phyloP scores from a whole-genome alignment of 1,140 invertebrate genomes.

The Magallana angulata region DNA sequence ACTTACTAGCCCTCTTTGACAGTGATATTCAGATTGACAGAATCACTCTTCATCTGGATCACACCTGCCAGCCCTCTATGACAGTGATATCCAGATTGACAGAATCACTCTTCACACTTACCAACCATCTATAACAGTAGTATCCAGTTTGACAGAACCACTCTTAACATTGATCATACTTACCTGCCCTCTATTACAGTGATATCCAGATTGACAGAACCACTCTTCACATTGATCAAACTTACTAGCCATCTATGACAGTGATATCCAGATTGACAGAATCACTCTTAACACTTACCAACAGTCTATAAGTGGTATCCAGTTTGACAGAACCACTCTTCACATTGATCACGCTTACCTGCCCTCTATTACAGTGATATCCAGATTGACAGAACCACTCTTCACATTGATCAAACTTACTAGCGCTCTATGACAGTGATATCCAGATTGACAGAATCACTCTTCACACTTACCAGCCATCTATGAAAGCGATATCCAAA shows the following conservation, averaged over 20 bases:
- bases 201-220: neutral
- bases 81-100: neutral
- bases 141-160: neutral
- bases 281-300: too few relatives aligned
- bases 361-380: neutral
- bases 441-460: neutral
- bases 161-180: slow-evolving; percentile 66
- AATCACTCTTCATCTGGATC: neutral
- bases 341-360: neutral
- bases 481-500: neutral
- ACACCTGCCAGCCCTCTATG: slow-evolving; percentile 85
- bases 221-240: neutral
- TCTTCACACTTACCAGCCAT: neutral
- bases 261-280: neutral
- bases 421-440: neutral
- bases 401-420: neutral
- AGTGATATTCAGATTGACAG: neutral
- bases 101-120: neutral
- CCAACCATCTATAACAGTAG: neutral
- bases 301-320: too few relatives aligned
- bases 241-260: neutral
- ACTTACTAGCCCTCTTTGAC: neutral
- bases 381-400: neutral
- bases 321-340: neutral
- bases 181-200: slow-evolving; percentile 84